These are phyloP conservation scores for Hofmannophila pseudospretella DNA, from an alignment of 2,888 invertebrate species.

Conservation along the genomic window DNA sequence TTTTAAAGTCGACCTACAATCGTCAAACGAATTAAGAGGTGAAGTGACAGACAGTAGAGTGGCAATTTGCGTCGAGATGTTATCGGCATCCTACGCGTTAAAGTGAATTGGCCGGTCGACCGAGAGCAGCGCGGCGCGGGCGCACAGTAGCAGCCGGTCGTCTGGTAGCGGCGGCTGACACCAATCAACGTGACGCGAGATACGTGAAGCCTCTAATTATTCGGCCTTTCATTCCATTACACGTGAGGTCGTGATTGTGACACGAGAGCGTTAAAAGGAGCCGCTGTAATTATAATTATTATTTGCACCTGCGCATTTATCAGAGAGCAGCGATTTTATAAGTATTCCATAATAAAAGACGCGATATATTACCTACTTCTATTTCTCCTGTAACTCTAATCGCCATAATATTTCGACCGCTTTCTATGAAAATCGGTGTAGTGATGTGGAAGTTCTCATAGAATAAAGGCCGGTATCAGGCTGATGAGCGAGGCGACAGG, in stretches of 20 bases:
- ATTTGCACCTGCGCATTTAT: background rate
- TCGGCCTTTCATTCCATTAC: slow-evolving; percentile 39
- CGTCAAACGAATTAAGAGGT: slow-evolving; percentile 32
- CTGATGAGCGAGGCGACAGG: background rate
- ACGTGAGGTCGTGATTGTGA: slow-evolving; percentile 19
- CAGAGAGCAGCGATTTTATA: too few species aligned
- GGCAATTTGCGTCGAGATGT: slow-evolving; percentile 51
- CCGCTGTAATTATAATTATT: slow-evolving; percentile 17
- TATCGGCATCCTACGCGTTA: slow-evolving; percentile 47
- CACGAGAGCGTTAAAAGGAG: slow-evolving; percentile 18
- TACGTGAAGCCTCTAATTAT: slow-evolving; percentile 40
- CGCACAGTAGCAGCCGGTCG: slow-evolving; percentile 45
- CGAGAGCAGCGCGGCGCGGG: slow-evolving; percentile 23
- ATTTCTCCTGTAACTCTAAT: too few species aligned
- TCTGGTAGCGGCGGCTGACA: slow-evolving; percentile 50
- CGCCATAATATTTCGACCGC: too few species aligned
- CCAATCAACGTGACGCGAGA: slow-evolving; percentile 30
- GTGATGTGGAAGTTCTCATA: background rate
- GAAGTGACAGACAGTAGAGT: slow-evolving; percentile 45
- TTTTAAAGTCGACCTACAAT: slow-evolving; percentile 36
- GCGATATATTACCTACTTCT: too few species aligned
- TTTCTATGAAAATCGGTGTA: background rate
- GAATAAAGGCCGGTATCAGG: background rate
- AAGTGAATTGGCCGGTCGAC: slow-evolving; percentile 39
- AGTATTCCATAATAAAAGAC: too few species aligned